Evolutionary conservation across 2,113 vertebrate species (phyloP).

Genomic region (Gorsachius goisagi): DNA sequence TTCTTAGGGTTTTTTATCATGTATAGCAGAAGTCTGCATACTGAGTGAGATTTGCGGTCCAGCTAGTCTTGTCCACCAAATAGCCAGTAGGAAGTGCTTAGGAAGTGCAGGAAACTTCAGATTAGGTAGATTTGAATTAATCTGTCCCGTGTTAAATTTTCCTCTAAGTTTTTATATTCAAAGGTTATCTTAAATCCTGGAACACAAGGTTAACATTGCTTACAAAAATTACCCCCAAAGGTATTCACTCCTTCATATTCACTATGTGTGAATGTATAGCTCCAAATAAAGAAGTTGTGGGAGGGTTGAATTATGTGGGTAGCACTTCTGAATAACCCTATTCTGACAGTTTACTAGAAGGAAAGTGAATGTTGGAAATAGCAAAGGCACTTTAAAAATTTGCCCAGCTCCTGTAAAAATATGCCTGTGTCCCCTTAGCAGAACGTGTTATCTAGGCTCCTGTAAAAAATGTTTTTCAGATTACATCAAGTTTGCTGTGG

Average conservation of each 20-base stretch:
- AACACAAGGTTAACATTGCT: background rate
- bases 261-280: background rate
- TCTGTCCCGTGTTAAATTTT: background rate
- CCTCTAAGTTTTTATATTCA: background rate
- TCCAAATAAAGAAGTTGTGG: background rate
- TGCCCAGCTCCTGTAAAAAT: background rate
- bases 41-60: background rate
- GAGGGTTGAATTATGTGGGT: background rate
- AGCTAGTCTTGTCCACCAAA: background rate
- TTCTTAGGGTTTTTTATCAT: background rate
- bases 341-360: background rate
- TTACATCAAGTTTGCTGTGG: background rate
- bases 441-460: background rate
- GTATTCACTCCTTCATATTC: background rate
- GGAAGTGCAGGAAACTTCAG: background rate
- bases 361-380: background rate
- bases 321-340: background rate
- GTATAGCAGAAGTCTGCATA: background rate
- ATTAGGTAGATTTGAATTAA: background rate
- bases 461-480: background rate
- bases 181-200: background rate
- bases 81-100: background rate
- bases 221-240: background rate
- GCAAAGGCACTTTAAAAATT: background rate
- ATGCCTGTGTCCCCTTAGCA: background rate